Conservation (phyloP, 2,797 vertebrate genomes). For the Euphonia xanthogaster region DNA sequence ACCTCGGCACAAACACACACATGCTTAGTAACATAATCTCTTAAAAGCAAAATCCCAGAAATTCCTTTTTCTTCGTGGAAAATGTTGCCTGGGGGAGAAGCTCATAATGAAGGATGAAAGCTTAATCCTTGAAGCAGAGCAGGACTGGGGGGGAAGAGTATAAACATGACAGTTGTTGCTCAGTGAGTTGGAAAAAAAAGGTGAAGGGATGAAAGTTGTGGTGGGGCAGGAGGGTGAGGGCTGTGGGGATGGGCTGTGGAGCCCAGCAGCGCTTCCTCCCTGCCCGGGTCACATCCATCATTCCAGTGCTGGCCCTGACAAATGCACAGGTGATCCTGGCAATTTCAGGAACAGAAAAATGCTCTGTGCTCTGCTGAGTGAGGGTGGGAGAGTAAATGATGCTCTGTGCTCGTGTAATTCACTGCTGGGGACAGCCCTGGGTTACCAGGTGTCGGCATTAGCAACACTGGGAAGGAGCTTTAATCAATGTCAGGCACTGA, state of each 20-base stretch:
- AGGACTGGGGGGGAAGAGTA: not conserved
- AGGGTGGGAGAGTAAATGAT: not conserved
- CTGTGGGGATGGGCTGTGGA: not conserved
- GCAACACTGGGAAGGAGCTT: not conserved
- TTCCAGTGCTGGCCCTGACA: rapidly evolving
- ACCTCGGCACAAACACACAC: not conserved
- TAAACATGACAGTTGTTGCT: constrained; percentile 42
- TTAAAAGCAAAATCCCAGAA: constrained; percentile 64
- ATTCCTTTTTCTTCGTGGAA: constrained; percentile 58
- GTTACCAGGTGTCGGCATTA: not conserved
- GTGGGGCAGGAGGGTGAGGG: not conserved
- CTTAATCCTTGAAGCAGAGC: constrained; percentile 65
- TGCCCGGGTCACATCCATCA: rapidly evolving
- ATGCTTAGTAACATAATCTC: constrained; percentile 51
- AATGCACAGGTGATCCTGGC: not conserved
- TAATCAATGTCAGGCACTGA: not conserved
- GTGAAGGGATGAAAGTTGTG: not conserved
- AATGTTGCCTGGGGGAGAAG: constrained; percentile 55
- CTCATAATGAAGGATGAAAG: constrained; percentile 54
- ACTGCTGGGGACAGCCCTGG: not conserved
- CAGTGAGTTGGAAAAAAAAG: not conserved
- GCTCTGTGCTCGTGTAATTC: not conserved
- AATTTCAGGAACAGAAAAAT: not conserved
- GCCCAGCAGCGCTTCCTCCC: not conserved
- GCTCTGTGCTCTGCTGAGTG: not conserved